Evolutionary conservation across 2,888 invertebrate species (phyloP), one percentile per base, ranked within the genome.

Genomic region (Diarsia mendica): DNA sequence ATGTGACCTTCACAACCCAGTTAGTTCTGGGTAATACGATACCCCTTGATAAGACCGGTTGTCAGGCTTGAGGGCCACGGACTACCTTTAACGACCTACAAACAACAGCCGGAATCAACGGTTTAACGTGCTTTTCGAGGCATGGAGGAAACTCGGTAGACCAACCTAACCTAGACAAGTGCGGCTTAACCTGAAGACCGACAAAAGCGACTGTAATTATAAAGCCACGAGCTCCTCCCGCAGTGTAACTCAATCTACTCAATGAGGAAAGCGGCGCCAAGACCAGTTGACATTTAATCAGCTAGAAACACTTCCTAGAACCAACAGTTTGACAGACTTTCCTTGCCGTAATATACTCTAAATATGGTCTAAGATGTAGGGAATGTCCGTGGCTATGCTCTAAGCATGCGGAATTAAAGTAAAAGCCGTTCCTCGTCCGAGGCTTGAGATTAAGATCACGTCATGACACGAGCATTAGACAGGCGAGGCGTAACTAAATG

Each of bases 381-480:
- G 79, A 79, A 79, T 79, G 48, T 65, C 48, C 39, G 28, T 28
- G 48, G 23, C 49, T 66, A 68, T 67, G 76, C 20, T 28, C 63
- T 33, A 60, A 72, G 79, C 61, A 84, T 60, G 76, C 71, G 72
- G 75, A 85, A 76, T 82, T 75, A 67, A 77, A 68, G 80, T 82
- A 75, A 73, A 81, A 80, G 78, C 77, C 44, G 71, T 72, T 67
- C 72, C 72, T 71, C 23, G 61, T 53, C 48, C 49, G 63, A 69
- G 75, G 80, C 60, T 67, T 2, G n/a, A 91, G 87, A 88, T 90
- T 87, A 90, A 80, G 77, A 87, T 89, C 85, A 75, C 72, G 86
- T 83, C 85, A 79, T 77, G 80, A 86, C 77, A 84, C 75, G 77
- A 81, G 75, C 76, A 78, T 79, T 83, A 79, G 77, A 81, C 82